Evolutionary conservation across 2,113 vertebrate genomes (phyloP).

Genomic region (Colaptes auratus): DNA sequence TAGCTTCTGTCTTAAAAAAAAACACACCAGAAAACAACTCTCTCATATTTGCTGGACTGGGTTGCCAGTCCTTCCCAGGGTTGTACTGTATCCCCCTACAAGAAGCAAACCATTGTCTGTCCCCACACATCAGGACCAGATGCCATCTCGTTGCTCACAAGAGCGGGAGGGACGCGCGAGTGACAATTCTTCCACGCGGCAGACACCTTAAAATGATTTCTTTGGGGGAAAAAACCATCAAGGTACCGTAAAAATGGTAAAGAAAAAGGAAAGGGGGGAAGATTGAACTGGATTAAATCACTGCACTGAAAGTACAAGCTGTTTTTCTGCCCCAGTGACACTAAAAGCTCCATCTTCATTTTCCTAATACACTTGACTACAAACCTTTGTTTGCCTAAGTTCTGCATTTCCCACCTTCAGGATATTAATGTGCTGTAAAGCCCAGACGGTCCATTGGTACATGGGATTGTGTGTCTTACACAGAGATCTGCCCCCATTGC

Average conservation of each 20-base stretch:
- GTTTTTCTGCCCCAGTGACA: background rate
- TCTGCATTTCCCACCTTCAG: background rate
- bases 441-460: background rate
- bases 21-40: background rate
- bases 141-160: background rate
- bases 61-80: slow-evolving; percentile 1
- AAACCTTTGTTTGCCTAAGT: background rate
- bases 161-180: fast-evolving
- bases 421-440: background rate
- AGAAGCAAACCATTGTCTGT: background rate
- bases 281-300: background rate
- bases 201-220: background rate
- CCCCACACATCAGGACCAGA: background rate
- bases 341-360: background rate
- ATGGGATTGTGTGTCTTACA: background rate
- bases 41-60: slow-evolving; percentile 37
- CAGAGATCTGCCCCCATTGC: background rate
- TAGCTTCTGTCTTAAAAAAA: slow-evolving; percentile 57
- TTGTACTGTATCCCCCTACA: background rate
- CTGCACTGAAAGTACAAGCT: background rate
- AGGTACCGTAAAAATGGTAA: background rate
- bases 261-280: background rate
- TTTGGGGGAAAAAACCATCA: background rate
- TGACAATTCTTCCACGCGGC: background rate
- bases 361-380: background rate